Evolutionary conservation across 2,888 invertebrate genomes (phyloP).

Genomic region (Stenodera caucasica): DNA sequence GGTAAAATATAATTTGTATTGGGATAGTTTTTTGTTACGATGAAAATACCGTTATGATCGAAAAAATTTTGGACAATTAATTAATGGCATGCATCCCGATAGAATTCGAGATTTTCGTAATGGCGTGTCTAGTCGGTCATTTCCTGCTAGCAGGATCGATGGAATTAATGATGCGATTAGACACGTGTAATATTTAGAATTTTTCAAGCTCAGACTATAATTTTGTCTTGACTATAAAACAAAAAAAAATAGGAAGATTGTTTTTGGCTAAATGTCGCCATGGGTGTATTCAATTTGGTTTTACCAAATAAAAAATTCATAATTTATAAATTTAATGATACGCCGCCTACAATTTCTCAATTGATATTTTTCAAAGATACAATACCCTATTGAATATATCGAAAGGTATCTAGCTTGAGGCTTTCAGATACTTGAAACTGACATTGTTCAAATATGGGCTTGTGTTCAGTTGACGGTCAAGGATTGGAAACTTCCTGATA

Average conservation of each 20-base stretch:
- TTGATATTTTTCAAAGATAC: conserved; percentile 1
- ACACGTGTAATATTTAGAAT: conserved; percentile 4
- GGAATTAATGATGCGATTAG: neutral
- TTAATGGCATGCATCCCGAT: conserved; percentile 8
- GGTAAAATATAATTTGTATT: too few species aligned
- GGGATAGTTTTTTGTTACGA: neutral
- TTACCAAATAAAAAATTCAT: too few species aligned
- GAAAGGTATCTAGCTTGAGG: conserved; percentile 1
- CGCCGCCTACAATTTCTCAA: neutral
- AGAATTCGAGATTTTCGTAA: neutral
- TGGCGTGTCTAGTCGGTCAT: neutral
- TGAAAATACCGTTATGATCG: neutral
- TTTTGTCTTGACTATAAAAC: too few species aligned
- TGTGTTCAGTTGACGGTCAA: neutral
- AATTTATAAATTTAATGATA: conserved; percentile 1
- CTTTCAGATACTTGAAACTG: conserved; percentile 2
- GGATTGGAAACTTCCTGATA: neutral
- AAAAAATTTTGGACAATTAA: neutral
- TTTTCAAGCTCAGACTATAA: too few species aligned
- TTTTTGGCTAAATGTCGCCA: too few species aligned
- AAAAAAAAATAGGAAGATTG: too few species aligned
- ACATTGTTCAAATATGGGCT: conserved; percentile 7
- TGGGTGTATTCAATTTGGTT: neutral
- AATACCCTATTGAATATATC: conserved; percentile 3
- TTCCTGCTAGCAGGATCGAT: neutral